Percentiles rank a stretch among this genome's conserved stretches.
These are phyloP conservation scores for Microtus ochrogaster DNA, from an alignment of 2,113 vertebrate species.

Conservation along the genomic window DNA sequence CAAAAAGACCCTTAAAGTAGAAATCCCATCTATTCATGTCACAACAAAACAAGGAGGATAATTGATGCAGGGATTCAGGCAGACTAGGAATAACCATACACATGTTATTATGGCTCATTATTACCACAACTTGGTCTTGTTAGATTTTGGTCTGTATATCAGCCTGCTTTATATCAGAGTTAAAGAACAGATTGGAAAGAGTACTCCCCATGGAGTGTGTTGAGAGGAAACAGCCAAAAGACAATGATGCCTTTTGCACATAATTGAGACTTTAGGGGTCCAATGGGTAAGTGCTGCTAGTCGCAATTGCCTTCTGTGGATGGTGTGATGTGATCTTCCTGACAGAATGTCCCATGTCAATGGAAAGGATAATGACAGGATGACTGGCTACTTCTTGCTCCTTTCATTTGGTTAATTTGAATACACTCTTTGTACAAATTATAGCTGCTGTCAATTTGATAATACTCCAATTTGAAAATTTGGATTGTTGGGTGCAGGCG, in stretches of 20 bases:
- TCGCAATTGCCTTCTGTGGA: slow-evolving; percentile 65
- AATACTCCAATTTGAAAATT: slow-evolving; percentile 74
- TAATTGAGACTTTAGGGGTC: slow-evolving; percentile 69
- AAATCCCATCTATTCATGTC: not conserved
- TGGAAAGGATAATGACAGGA: slow-evolving; percentile 67
- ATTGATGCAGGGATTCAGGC: slow-evolving; percentile 2
- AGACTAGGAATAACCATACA: slow-evolving; percentile 59
- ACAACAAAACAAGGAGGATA: not conserved
- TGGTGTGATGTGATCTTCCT: slow-evolving; percentile 63
- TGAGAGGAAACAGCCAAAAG: slow-evolving; percentile 63
- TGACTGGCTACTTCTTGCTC: slow-evolving; percentile 69
- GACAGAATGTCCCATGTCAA: slow-evolving; percentile 57
- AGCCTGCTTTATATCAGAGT: slow-evolving; percentile 63
- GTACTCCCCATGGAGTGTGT: slow-evolving; percentile 34
- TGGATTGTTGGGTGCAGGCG: slow-evolving; percentile 60
- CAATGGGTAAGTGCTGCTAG: slow-evolving; percentile 18
- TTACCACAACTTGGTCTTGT: slow-evolving; percentile 64
- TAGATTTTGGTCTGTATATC: slow-evolving; percentile 54
- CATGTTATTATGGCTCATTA: slow-evolving; percentile 64
- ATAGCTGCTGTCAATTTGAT: slow-evolving; percentile 78
- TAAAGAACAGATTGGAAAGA: slow-evolving; percentile 71
- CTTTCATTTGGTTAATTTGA: slow-evolving; percentile 75
- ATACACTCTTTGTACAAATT: slow-evolving; percentile 75
- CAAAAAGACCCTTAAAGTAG: not conserved
- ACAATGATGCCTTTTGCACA: slow-evolving; percentile 69